Evolutionary conservation across 2,113 vertebrate species (phyloP).

Genomic region (Polypterus bichir): DNA sequence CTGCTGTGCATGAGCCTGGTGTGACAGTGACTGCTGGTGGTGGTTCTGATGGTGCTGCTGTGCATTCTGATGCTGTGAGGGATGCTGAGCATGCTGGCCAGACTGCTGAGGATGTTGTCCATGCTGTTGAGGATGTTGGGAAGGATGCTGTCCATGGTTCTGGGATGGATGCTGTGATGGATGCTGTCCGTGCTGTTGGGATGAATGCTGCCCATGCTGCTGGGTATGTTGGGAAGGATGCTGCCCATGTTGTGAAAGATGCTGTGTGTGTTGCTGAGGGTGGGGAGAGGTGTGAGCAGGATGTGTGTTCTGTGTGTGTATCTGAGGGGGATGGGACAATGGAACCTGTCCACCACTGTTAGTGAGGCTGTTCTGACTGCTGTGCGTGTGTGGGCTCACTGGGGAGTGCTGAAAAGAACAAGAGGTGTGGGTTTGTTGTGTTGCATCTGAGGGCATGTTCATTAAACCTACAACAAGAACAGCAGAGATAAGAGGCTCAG

Average conservation of each 20-base stretch:
- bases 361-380: conserved; percentile 50
- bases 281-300: conserved; percentile 52
- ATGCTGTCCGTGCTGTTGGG: conserved; percentile 39
- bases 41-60: conserved; percentile 44
- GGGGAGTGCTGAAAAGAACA: conserved; percentile 72
- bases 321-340: conserved; percentile 53
- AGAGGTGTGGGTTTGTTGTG: conserved; percentile 68
- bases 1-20: conserved; percentile 58
- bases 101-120: conserved; percentile 52
- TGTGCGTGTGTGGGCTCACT: conserved; percentile 65
- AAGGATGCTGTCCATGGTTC: conserved; percentile 26
- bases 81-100: conserved; percentile 34
- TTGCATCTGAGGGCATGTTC: conserved; percentile 56
- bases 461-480: conserved; percentile 49
- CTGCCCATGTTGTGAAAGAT: conserved; percentile 15
- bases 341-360: conserved; percentile 66
- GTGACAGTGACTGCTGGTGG: conserved; percentile 59
- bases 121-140: conserved; percentile 48
- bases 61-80: conserved; percentile 40
- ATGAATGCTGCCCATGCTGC: conserved; percentile 42
- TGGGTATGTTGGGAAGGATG: conserved; percentile 45
- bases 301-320: conserved; percentile 43
- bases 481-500: conserved; percentile 8
- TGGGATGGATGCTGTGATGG: conserved; percentile 25
- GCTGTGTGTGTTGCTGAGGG: conserved; percentile 36